Evolutionary conservation across 2,888 invertebrate genomes (phyloP), one percentile per base, ranked within the genome.

Genomic region (Epistrophe eligans): DNA sequence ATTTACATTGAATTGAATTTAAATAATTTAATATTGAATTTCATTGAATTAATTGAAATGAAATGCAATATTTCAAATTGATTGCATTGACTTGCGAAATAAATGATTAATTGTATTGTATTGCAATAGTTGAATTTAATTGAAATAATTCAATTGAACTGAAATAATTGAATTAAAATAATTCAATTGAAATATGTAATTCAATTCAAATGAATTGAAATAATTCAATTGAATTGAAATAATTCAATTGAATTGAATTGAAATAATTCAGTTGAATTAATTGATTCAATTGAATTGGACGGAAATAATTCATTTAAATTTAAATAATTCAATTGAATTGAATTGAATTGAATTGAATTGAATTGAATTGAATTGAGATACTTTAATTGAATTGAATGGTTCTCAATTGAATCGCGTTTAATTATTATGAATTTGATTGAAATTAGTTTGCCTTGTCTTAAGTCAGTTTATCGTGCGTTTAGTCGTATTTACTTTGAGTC

Each of bases 1-100:
- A n/a, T n/a, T n/a, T n/a, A n/a, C n/a, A 38, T 60, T 60, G 60
- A 60, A 13, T 60, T 60, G 35, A 60, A n/a, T 11, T 60, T 4
- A 58, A 24, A 24, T 24, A 24, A 24, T 24, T 24, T 24, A 24
- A 24, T 24, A 35, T 58, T 38, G 38, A 38, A 40, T 40, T 60
- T 17, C 38, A 38, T 19, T 17, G 35, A 60, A 32, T n/a, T n/a
- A n/a, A n/a, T n/a, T n/a, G n/a, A n/a, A n/a, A n/a, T 17, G 0
- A 1, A 19, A 60, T 24, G 24, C 24, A 24, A 24, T 24, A 24
- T 24, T 24, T 38, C 40, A 40, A 62, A 60, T 38, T 38, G 32
- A n/a, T n/a, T n/a, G n/a, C n/a, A n/a, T n/a, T n/a, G n/a, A n/a
- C n/a, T n/a, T n/a, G n/a, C n/a, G n/a, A n/a, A n/a, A n/a, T n/a